Evolutionary conservation across 2,797 vertebrate genomes (phyloP), one percentile per base, ranked within the genome.

Genomic region (Huso huso): DNA sequence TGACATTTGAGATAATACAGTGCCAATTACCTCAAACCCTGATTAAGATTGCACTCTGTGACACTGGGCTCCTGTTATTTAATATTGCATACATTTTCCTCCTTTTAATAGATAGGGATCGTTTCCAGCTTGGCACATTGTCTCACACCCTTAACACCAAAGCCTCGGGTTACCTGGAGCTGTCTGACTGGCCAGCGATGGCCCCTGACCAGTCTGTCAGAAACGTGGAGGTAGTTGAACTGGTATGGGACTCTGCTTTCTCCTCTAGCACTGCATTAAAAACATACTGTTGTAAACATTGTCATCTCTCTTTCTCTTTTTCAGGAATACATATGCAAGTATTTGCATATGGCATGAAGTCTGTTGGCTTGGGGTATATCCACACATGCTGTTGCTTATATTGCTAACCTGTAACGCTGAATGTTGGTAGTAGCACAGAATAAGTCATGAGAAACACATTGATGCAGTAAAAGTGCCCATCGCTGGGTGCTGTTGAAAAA

Each of bases 101-200:
- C 18, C 51, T 64, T 81, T 81, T 76, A 81, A 80, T 84, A 99
- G 96, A 95, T 81, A 90, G 95, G 68, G 95, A 99, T 76, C 93
- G 90, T 77, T 99, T 90, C 88, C 97, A 99, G 77, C 92, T 99
- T 77, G 95, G 97, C 55, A 95, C 94, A 1, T 89, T 99, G 68
- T 98, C 97, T 70, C 95, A 99, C 83, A 93, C 90, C 0, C 85
- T 99, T 65, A 98, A 98, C 70, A 78, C 74, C 65, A 93, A 90
- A 87, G 90, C 94, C 9, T 68, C 71, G 0, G 96, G 95, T 7
- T 99, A 98, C 85, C 87, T 95, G 83, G 94, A 99, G 83, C 92
- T 99, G 64, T 94, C 91, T 0, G 86, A 95, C 77, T 99, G 97
- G 97, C 97, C 95, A 1, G 81, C 84, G 49, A 89, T 89, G 63